These are phyloP conservation scores for Protobothrops flavoviridis DNA, from an alignment of 2,113 vertebrate species.

Conservation along the genomic window DNA sequence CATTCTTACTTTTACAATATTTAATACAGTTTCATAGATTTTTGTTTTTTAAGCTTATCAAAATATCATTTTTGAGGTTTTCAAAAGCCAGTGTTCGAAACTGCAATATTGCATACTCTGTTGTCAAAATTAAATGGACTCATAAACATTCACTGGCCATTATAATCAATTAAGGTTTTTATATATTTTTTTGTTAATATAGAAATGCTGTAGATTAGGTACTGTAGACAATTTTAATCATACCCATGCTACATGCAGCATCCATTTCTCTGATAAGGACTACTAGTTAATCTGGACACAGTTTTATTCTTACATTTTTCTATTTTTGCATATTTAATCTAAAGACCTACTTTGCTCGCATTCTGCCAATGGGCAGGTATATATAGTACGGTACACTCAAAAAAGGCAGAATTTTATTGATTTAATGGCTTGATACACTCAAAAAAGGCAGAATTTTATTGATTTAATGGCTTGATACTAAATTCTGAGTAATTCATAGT, in stretches of 20 bases:
- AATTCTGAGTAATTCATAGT: neutral
- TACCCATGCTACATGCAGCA: neutral
- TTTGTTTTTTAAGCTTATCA: neutral
- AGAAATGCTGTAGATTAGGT: neutral
- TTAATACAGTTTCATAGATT: neutral
- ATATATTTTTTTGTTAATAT: neutral
- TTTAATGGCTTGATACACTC: too few relatives aligned
- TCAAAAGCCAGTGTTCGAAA: neutral
- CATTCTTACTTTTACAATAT: neutral
- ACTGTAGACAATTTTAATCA: neutral
- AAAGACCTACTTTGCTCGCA: neutral
- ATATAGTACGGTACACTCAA: neutral
- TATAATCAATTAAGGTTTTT: neutral
- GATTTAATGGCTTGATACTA: neutral
- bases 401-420: too few relatives aligned
- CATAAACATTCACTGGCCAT: neutral
- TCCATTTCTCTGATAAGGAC: neutral
- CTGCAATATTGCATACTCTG: neutral
- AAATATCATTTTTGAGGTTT: neutral
- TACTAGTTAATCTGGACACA: neutral
- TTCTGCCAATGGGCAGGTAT: neutral
- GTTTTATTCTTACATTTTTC: neutral
- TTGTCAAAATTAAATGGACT: neutral
- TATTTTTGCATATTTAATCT: neutral
- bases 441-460: too few relatives aligned